Evolutionary conservation across 2,888 invertebrate species (phyloP).

Genomic region (Xylocampa areola): DNA sequence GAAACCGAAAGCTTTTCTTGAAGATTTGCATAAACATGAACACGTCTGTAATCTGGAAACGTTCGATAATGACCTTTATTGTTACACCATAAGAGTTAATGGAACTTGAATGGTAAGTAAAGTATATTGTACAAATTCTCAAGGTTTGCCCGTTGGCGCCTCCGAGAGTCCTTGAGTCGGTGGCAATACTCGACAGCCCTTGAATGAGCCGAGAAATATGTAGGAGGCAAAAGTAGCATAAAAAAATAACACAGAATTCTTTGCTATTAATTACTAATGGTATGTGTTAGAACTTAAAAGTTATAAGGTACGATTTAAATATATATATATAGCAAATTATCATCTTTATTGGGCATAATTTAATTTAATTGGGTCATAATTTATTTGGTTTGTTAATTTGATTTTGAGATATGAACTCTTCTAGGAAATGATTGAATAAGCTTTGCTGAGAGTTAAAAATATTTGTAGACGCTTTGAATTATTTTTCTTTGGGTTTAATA

Average conservation of each 20-base stretch:
- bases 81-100: conserved; percentile 11
- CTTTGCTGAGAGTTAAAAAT: neutral
- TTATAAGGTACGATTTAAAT: conserved; percentile 9
- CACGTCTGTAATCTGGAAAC: conserved; percentile 20
- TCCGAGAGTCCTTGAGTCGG: conserved; percentile 77
- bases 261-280: conserved; percentile 45
- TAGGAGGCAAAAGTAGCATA: conserved; percentile 59
- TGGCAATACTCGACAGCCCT: conserved; percentile 68
- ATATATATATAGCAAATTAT: conserved; percentile 20
- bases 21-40: conserved; percentile 46
- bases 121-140: conserved; percentile 55
- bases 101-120: conserved; percentile 12
- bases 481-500: conserved; percentile 12
- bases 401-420: conserved; percentile 15
- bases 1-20: conserved; percentile 59
- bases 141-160: conserved; percentile 76
- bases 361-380: conserved; percentile 26
- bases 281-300: conserved; percentile 6
- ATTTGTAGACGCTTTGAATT: neutral
- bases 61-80: conserved; percentile 51
- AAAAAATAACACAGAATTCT: conserved; percentile 55
- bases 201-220: conserved; percentile 62
- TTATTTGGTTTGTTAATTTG: conserved; percentile 28
- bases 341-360: conserved; percentile 18
- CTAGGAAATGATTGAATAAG: conserved; percentile 12